These are phyloP conservation scores for Acleris laterana DNA, from an alignment of 2,888 invertebrate genomes.

Conservation along the genomic window DNA sequence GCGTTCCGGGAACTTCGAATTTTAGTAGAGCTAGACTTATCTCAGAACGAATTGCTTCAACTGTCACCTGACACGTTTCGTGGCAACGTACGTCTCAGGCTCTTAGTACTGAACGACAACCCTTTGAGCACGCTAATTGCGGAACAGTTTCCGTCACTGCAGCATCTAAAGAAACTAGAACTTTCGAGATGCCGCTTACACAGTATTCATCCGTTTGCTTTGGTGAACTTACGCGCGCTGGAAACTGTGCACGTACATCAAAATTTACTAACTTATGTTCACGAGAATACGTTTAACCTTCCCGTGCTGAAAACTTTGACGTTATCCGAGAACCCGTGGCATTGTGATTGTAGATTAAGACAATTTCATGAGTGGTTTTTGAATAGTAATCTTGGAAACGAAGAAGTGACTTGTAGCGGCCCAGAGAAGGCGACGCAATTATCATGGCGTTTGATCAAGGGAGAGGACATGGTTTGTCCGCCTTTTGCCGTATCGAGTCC, in stretches of 20 bases:
- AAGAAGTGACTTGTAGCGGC: conserved; percentile 88
- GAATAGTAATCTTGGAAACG: conserved; percentile 89
- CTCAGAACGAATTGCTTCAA: conserved; percentile 89
- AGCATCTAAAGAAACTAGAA: conserved; percentile 91
- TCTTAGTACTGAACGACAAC: conserved; percentile 92
- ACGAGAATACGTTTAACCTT: conserved; percentile 74
- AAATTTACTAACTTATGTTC: conserved; percentile 89
- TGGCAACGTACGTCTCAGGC: conserved; percentile 91
- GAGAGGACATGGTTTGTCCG: conserved; percentile 91
- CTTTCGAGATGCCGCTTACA: conserved; percentile 91
- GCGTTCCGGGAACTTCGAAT: conserved; percentile 93
- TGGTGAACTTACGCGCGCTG: conserved; percentile 88
- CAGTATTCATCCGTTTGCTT: conserved; percentile 89
- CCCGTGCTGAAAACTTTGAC: conserved; percentile 89
- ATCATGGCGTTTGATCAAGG: conserved; percentile 90
- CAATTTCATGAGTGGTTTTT: conserved; percentile 93
- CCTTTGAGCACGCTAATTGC: conserved; percentile 88
- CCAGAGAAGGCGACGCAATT: conserved; percentile 87
- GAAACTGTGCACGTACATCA: conserved; percentile 93
- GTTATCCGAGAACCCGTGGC: conserved; percentile 94
- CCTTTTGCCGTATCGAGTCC: conserved; percentile 87
- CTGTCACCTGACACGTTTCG: conserved; percentile 91
- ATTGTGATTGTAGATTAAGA: conserved; percentile 93
- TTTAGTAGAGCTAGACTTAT: conserved; percentile 93
- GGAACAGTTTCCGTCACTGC: conserved; percentile 92